phyloP scores from a whole-genome alignment of 1,140 invertebrate genomes.

The Caenorhabditis latens region DNA sequence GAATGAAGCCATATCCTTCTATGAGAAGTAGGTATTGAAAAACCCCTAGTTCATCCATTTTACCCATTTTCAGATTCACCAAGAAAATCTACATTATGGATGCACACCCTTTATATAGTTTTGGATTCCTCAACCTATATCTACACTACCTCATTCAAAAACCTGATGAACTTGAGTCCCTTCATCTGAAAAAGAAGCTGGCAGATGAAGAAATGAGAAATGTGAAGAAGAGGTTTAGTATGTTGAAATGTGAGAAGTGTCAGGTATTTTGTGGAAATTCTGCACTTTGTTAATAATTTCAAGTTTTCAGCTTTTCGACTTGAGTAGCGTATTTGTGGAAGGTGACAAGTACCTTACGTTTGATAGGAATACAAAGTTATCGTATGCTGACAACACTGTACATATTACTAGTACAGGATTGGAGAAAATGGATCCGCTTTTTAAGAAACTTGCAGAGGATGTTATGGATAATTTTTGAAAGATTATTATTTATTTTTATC shows the following conservation, averaged over 20 bases:
- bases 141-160: background rate
- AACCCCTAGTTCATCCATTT: background rate
- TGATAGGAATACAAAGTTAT: background rate
- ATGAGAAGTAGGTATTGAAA: background rate
- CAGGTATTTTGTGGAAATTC: background rate
- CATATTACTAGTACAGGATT: background rate
- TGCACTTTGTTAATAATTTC: background rate
- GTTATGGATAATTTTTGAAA: background rate
- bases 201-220: background rate
- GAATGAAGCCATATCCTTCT: background rate
- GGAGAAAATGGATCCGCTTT: background rate
- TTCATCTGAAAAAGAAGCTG: background rate
- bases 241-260: background rate
- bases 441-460: background rate
- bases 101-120: background rate
- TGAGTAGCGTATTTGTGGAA: background rate
- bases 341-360: constrained; percentile 13
- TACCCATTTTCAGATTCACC: background rate
- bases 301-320: constrained; percentile 17
- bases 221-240: background rate
- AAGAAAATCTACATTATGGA: background rate
- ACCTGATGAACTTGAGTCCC: background rate
- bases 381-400: background rate
- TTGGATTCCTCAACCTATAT: background rate
- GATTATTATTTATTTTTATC: background rate